phyloP scores from a whole-genome alignment of 2,888 invertebrate genomes.

The Eucriotettix oculatus region DNA sequence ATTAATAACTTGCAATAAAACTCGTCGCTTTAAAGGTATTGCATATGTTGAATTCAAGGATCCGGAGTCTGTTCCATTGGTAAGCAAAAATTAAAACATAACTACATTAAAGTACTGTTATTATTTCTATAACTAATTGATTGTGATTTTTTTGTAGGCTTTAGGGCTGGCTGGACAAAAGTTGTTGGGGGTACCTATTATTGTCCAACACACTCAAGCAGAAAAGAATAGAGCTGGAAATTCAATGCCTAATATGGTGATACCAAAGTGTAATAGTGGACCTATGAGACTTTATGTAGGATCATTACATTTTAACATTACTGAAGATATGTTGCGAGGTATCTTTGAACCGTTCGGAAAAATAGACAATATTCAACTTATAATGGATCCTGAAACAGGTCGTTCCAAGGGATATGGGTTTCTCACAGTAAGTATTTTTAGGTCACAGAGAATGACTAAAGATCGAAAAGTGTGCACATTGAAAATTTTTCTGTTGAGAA shows the following conservation, averaged over 20 bases:
- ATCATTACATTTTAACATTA: constrained; percentile 94
- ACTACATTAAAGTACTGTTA: background rate
- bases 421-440: constrained; percentile 57
- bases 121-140: background rate
- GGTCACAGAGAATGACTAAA: background rate
- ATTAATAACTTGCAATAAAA: constrained; percentile 97
- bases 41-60: constrained; percentile 99
- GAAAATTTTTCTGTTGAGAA: no score
- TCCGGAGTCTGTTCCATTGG: constrained; percentile 89
- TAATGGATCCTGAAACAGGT: constrained; percentile 88
- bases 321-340: constrained; percentile 94
- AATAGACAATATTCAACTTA: constrained; percentile 86
- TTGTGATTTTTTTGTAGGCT: constrained; percentile 41
- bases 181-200: constrained; percentile 86
- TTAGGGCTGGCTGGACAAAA: constrained; percentile 91
- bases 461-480: no score
- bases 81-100: constrained; percentile 28
- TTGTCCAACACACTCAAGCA: constrained; percentile 91
- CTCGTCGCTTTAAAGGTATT: constrained; percentile 95
- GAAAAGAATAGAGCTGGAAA: constrained; percentile 87
- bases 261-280: constrained; percentile 77
- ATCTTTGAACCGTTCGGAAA: constrained; percentile 99
- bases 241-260: constrained; percentile 57
- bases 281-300: constrained; percentile 96
- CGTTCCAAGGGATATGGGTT: constrained; percentile 96